Percentiles rank a stretch among this genome's conserved stretches.
Conservation (phyloP, 2,888 invertebrate genomes). For the Sycophila texana region DNA sequence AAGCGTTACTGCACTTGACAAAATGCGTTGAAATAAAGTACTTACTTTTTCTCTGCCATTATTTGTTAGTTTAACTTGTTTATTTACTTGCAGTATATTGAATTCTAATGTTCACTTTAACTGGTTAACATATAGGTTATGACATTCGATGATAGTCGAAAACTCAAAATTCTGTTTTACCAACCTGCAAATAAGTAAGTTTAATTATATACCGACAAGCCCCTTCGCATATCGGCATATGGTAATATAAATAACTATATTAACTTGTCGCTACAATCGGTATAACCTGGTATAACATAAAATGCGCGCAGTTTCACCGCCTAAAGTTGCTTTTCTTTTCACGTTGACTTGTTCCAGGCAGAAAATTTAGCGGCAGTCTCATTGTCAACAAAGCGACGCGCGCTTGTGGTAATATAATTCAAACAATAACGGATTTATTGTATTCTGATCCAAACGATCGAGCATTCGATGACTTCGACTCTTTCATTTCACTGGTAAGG, state of each 20-base stretch:
- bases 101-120: background rate
- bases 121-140: background rate
- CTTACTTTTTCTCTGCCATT: slow-evolving; percentile 42
- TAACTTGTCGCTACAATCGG: no score
- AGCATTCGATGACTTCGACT: background rate
- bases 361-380: slow-evolving; percentile 23
- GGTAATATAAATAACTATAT: no score
- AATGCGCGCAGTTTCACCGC: no score
- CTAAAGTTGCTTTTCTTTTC: background rate
- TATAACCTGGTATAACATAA: no score
- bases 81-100: background rate
- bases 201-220: background rate
- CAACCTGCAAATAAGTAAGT: background rate
- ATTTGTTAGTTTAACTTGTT: background rate
- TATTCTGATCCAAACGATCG: slow-evolving; percentile 14
- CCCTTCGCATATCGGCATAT: no score
- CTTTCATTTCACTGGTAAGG: background rate
- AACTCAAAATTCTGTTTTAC: background rate
- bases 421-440: slow-evolving; percentile 36
- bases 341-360: slow-evolving; percentile 3
- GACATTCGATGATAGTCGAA: background rate
- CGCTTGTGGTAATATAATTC: slow-evolving; percentile 1
- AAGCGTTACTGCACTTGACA: no score
- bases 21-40: background rate
- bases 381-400: background rate